Evolutionary conservation across 1,140 invertebrate genomes (phyloP).

Genomic region (Euura lappo): DNA sequence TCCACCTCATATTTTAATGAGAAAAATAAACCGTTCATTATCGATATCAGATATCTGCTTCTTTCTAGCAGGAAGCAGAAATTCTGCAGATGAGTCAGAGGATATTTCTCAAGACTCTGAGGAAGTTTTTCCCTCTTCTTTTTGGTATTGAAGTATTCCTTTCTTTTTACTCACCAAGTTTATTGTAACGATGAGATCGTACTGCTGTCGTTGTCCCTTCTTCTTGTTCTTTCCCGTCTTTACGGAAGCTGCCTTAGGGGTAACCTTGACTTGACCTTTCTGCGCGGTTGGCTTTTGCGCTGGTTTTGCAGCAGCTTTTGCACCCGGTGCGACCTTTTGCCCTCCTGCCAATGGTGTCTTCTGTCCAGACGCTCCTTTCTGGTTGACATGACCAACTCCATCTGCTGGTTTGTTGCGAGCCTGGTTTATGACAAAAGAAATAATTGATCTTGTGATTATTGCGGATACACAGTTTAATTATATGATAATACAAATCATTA

Average conservation of each 20-base stretch:
- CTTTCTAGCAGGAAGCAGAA: too few species aligned
- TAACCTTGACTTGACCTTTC: slow-evolving; percentile 57
- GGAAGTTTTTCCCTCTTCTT: neutral
- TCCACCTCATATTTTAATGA: too few species aligned
- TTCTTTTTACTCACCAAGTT: slow-evolving; percentile 71
- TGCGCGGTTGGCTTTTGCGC: slow-evolving; percentile 60
- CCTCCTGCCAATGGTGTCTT: slow-evolving; percentile 59
- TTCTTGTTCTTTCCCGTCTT: slow-evolving; percentile 79
- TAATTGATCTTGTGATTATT: too few species aligned
- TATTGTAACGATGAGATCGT: slow-evolving; percentile 82
- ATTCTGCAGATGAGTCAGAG: too few species aligned
- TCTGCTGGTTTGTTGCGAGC: slow-evolving; percentile 83
- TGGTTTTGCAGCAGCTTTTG: slow-evolving; percentile 62
- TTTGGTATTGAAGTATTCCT: neutral
- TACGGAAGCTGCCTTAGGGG: slow-evolving; percentile 62
- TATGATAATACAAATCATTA: too few species aligned
- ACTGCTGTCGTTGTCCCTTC: slow-evolving; percentile 79
- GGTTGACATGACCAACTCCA: slow-evolving; percentile 72
- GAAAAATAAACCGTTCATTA: neutral
- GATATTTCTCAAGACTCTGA: neutral
- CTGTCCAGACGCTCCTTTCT: slow-evolving; percentile 66
- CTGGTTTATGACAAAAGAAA: slow-evolving; percentile 48
- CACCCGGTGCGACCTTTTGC: slow-evolving; percentile 66
- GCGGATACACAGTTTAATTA: too few species aligned
- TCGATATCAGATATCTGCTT: neutral